Percentiles rank a stretch among this genome's conserved stretches.
These are phyloP conservation scores for Stratiomys singularior DNA, from an alignment of 2,888 invertebrate species.

Conservation along the genomic window DNA sequence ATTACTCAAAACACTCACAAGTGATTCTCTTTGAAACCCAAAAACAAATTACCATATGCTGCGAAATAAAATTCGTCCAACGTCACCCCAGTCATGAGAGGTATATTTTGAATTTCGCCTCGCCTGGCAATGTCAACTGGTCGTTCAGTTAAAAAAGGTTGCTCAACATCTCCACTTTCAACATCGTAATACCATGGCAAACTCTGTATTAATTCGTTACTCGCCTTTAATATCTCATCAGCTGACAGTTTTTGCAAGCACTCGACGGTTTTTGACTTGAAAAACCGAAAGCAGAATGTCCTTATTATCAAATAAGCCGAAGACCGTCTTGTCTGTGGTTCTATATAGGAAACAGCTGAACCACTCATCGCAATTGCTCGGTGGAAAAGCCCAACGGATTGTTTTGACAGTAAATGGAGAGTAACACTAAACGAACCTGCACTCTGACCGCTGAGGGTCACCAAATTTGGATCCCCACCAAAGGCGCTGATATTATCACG, in stretches of 20 bases:
- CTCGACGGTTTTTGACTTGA: constrained; percentile 67
- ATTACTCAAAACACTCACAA: no score
- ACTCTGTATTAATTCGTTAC: not conserved
- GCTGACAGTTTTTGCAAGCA: constrained; percentile 66
- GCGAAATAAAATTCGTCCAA: constrained; percentile 71
- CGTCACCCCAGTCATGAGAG: constrained; percentile 72
- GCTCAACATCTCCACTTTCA: constrained; percentile 70
- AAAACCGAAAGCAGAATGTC: constrained; percentile 61
- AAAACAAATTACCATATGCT: constrained; percentile 53
- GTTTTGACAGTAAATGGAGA: constrained; percentile 69
- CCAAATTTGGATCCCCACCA: constrained; percentile 72
- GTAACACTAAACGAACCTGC: constrained; percentile 20
- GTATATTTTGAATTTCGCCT: constrained; percentile 70
- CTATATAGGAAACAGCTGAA: constrained; percentile 64
- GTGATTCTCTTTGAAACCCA: no score
- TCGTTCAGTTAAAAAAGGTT: constrained; percentile 69
- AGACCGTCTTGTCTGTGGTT: not conserved
- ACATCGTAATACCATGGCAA: constrained; percentile 66
- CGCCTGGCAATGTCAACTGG: constrained; percentile 68
- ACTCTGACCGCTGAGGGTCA: constrained; percentile 72
- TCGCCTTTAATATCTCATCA: constrained; percentile 46
- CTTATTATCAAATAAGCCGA: constrained; percentile 62
- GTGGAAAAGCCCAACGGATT: constrained; percentile 75
- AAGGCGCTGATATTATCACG: constrained; percentile 71
- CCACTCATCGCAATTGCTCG: constrained; percentile 75